Base-by-base conservation (phyloP, 2,888 invertebrate genomes). In the Pseudanteris insignis region DNA sequence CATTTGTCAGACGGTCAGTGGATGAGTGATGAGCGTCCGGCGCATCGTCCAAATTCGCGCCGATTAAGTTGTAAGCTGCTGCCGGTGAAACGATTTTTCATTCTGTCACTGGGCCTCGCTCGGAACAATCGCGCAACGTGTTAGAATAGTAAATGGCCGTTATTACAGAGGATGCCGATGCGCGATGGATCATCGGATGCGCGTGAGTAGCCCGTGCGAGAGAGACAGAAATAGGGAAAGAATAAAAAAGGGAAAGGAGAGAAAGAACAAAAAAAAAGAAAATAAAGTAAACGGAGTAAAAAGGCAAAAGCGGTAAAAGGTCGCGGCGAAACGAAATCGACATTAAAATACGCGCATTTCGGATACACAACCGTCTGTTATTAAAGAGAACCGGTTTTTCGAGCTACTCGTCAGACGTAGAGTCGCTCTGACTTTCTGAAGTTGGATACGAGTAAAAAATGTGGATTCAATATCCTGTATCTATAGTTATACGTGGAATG, bases 301-400 rank as follows among this genome's bases (percentile, higher is more conserved):
- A 57, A 57, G 53, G 37, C 38, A 60, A 65, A 38, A 28, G 30
- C 57, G 8, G 43, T 28, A 55, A 48, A 60, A 65, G 63, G 63
- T 60, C 37, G 60, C n/a, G n/a, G n/a, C n/a, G n/a, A n/a, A n/a
- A n/a, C n/a, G n/a, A n/a, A n/a, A n/a, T n/a, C n/a, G n/a, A n/a
- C 53, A 65, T 65, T 63, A 40, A 63, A 65, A 63, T 60, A 60
- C 58, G 65, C 50, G 57, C 53, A 62, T 62, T 46, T 40, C 60
- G 63, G 63, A 65, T 65, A 58, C 61, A 65, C 53, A 65, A 61
- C 58, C 51, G 65, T 57, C 57, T 63, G 63, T 65, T 57, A 65
- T 65, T 65, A 65, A 63, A 54, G 46, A 34, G 40, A 62, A 65
- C 59, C 65, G 65, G 59, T 65, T 65, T 65, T 63, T 60, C 43